A percentile compares a stretch with the other conserved stretches of the same genome.
Evolutionary conservation across 2,888 invertebrate species (phyloP).

Genomic region (Dolomedes plantarius): DNA sequence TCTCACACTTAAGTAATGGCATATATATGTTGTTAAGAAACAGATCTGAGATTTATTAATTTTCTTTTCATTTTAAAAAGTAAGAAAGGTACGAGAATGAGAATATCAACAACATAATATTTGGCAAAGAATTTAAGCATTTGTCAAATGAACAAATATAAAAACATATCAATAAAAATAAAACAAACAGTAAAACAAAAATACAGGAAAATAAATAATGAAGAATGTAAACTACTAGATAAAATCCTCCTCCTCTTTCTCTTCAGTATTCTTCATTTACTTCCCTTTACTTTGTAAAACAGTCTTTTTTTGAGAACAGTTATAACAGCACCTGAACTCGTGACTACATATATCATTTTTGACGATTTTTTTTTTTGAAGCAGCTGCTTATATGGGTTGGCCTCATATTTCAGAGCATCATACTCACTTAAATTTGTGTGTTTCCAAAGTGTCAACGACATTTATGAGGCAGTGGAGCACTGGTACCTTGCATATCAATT

Average conservation of each 20-base stretch:
- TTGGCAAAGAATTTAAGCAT: neutral
- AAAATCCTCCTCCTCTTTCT: constrained; percentile 8
- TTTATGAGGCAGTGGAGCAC: constrained; percentile 3
- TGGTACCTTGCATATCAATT: constrained; percentile 24
- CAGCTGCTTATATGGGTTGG: neutral
- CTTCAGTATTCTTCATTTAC: neutral
- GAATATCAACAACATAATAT: neutral
- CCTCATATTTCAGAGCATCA: neutral
- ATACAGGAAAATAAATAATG: neutral
- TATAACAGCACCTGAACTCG: neutral
- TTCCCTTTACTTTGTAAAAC: neutral
- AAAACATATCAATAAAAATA: neutral
- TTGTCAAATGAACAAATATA: constrained; percentile 2
- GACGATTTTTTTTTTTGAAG: neutral
- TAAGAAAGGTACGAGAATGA: neutral
- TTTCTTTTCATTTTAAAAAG: no score
- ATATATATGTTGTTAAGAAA: no score
- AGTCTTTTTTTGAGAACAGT: neutral
- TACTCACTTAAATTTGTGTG: neutral
- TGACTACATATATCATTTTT: neutral
- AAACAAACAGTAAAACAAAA: neutral
- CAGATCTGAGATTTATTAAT: no score
- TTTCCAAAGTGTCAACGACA: constrained; percentile 32
- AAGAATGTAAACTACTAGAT: neutral
- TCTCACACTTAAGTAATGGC: no score